Evolutionary conservation across 2,113 vertebrate species (phyloP).

Genomic region (Spilogale gracilis): DNA sequence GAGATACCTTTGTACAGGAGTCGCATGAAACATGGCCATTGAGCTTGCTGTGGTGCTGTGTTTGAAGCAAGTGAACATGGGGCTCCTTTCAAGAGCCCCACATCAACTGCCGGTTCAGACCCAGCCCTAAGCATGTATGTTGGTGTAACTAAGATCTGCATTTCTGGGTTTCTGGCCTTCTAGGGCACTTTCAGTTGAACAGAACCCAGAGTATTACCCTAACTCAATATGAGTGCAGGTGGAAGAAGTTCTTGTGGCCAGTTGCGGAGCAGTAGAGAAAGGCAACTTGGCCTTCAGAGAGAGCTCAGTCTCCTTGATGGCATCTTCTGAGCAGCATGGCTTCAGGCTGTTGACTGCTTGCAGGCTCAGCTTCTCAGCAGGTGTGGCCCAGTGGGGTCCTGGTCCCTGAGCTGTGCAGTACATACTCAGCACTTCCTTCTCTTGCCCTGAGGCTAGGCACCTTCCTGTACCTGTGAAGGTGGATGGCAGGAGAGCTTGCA

Average conservation of each 20-base stretch:
- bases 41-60: too few relatives aligned
- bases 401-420: background rate
- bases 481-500: fast-evolving
- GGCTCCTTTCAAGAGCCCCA: fast-evolving
- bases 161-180: background rate
- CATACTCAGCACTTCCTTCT: background rate
- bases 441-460: background rate
- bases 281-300: background rate
- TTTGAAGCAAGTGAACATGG: fast-evolving
- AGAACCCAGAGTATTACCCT: background rate
- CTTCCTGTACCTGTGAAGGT: background rate
- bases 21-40: background rate
- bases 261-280: background rate
- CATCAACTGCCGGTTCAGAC: background rate
- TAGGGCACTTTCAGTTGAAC: background rate
- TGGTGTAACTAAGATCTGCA: background rate
- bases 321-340: background rate
- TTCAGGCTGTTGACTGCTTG: background rate
- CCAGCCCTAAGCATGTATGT: background rate
- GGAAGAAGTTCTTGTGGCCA: background rate
- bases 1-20: background rate
- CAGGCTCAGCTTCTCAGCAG: background rate
- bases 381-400: too few relatives aligned
- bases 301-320: background rate
- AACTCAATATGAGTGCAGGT: background rate